Base-by-base conservation (phyloP, 2,113 vertebrate species). In the Lophochroa leadbeateri region DNA sequence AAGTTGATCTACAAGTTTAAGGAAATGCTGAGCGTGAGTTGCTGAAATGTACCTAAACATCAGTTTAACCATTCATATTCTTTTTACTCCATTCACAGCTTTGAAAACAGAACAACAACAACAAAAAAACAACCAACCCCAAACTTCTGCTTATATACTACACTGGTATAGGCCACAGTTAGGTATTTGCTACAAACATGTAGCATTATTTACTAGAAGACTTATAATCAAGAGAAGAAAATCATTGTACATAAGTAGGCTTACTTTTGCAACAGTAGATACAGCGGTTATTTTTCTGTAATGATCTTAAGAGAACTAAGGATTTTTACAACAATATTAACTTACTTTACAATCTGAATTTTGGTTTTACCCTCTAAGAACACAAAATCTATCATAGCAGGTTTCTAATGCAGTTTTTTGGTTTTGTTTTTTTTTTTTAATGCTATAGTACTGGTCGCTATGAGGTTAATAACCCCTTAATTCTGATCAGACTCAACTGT, bases 1-100 rank as follows among this genome's bases (percentile, higher is more conserved):
- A 99, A 99, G 94, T 99, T 99, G 90, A 99, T 99, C 99, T 99
- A 87, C 37, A 98, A 97, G 94, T 78, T 93, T 10, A 94, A 94
- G 85, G n/a, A 70, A 78, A 75, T 4, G 3, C 7, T 41, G 35
- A 63, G 12, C 11, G 8, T 33, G 29, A 81, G 31, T n/a, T 64
- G 27, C 11, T 84, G 37, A 85, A 79, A 50, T 5, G 18, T 9
- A 82, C 8, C 15, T 37, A 24, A 47, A 41, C 6, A 53, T 33
- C 52, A 65, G 72, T 49, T 90, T 33, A 52, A 82, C 16, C 7
- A 57, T 17, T 28, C 55, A 37, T 31, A 78, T 9, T 57, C 67
- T n/a, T 64, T 70, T 58, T 4, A 37, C 5, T 20, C 9, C 49
- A 80, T 24, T n/a, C 19, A 43, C 41, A 78, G 43, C 16, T 88